Evolutionary conservation across 2,888 invertebrate genomes (phyloP).

Genomic region (Eudemis profundana): DNA sequence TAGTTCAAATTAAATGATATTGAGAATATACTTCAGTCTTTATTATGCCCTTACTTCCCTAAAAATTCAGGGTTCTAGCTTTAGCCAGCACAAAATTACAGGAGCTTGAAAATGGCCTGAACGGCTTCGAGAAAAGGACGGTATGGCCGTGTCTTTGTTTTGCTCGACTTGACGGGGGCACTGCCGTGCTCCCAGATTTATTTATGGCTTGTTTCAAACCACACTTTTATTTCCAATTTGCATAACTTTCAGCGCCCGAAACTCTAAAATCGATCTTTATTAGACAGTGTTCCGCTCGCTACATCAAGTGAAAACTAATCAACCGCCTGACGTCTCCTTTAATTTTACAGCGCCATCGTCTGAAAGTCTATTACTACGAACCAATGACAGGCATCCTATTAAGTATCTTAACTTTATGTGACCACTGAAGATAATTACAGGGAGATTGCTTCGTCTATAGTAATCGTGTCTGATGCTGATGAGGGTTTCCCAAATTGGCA

Average conservation of each 20-base stretch:
- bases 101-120: too few relatives aligned
- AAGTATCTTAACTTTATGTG: conserved; percentile 13
- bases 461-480: conserved; percentile 8
- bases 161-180: too few relatives aligned
- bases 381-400: conserved; percentile 9
- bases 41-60: too few relatives aligned
- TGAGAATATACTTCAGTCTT: too few relatives aligned
- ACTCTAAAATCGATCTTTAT: not conserved
- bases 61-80: too few relatives aligned
- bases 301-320: not conserved
- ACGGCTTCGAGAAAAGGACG: too few relatives aligned
- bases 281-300: not conserved
- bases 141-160: too few relatives aligned
- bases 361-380: not conserved
- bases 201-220: too few relatives aligned
- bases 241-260: not conserved
- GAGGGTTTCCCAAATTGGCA: conserved; percentile 22
- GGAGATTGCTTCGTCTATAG: conserved; percentile 13
- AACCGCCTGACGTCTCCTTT: not conserved
- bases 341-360: conserved; percentile 2
- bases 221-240: too few relatives aligned
- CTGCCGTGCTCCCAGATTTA: too few relatives aligned
- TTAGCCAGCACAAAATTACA: too few relatives aligned
- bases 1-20: too few relatives aligned
- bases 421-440: conserved; percentile 12